phyloP scores from a whole-genome alignment of 2,888 invertebrate species.

The Omphaloscelis lunosa region DNA sequence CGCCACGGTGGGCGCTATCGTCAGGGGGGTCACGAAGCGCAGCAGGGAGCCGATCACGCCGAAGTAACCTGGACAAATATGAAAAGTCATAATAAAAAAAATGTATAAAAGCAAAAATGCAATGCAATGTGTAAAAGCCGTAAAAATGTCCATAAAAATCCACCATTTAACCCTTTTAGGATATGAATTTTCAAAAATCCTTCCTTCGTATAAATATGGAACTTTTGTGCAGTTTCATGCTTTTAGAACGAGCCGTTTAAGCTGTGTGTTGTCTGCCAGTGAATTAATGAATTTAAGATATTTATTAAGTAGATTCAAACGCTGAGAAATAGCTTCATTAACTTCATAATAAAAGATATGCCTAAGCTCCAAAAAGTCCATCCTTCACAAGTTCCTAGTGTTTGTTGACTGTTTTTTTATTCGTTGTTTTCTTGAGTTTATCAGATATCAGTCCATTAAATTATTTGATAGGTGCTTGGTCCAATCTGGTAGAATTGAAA shows the following conservation, averaged over 20 bases:
- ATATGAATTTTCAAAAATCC: neutral
- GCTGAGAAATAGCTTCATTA: neutral
- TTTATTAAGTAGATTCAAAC: neutral
- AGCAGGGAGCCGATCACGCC: slow-evolving; percentile 94
- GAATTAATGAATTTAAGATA: neutral
- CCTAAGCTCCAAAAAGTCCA: no score
- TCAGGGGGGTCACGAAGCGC: slow-evolving; percentile 95
- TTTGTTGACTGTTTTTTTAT: neutral
- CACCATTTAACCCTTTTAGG: neutral
- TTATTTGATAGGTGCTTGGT: neutral
- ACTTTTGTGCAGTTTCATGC: neutral
- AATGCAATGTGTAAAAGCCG: neutral
- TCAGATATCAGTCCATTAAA: neutral
- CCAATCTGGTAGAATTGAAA: neutral
- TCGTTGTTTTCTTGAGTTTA: neutral
- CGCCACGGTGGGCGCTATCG: slow-evolving; percentile 96
- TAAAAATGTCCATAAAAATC: no score
- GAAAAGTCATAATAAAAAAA: neutral
- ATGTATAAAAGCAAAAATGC: no score
- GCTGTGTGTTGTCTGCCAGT: neutral
- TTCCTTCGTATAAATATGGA: neutral
- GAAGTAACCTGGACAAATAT: slow-evolving; percentile 86
- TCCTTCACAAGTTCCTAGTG: neutral
- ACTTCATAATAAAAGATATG: no score
- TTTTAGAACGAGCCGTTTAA: no score